Evolutionary conservation across 2,888 invertebrate genomes (phyloP), one percentile per base, ranked within the genome.

Genomic region (Mesoligia furuncula): DNA sequence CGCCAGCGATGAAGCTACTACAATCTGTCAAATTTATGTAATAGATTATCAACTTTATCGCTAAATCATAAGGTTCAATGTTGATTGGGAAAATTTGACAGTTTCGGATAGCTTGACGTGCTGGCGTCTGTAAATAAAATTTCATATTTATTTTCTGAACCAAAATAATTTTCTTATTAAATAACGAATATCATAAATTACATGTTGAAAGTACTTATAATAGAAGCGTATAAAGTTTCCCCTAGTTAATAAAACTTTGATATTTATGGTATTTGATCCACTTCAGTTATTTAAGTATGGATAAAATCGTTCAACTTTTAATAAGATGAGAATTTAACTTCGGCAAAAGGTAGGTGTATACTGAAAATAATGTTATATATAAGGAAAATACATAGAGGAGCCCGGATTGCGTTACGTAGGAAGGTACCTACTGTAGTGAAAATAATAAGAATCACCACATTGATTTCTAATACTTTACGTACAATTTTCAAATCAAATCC

Each of bases 211-310:
- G 62, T 73, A n/a, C n/a, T n/a, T n/a, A 75, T 73, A 75, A 74
- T 70, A 73, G n/a, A 27, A 69, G 31, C 54, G 79, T 76, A 82
- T 75, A 76, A 86, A 87, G 54, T 78, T 80, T 66, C 54, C 75
- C 76, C 65, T 45, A 67, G 69, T 76, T 81, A 80, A 76, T 84
- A 86, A 84, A 85, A 86, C 79, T 87, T 87, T 61, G 71, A 66
- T 88, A 81, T 88, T 88, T 87, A 88, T 87, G 87, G 69, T 75
- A 80, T 88, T 80, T 84, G 78, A 82, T 85, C 70, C 71, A 68
- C 76, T 87, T 75, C 64, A 82, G 65, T 77, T 72, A 83, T 71
- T 64, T 83, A 86, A 39, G 83, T 73, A 83, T 75, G 73, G 86
- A 82, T 84, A 82, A 83, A 71, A 79, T 84, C 83, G 76, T 83